Conservation (phyloP, 2,113 vertebrate species). For the Calidris pugnax region DNA sequence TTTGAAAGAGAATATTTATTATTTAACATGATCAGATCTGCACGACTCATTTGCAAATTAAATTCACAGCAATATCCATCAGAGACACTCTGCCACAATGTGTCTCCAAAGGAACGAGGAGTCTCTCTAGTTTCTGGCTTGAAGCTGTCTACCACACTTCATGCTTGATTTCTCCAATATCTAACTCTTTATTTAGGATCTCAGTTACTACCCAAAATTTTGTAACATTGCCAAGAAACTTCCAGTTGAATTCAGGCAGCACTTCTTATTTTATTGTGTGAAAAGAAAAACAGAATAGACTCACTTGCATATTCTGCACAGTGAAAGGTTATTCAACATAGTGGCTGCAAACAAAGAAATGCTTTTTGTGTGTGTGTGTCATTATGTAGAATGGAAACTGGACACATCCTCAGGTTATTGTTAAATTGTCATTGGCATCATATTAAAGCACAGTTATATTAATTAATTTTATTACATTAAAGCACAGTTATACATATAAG, state of each 20-base stretch:
- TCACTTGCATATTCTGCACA: not conserved
- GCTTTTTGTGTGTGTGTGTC: not conserved
- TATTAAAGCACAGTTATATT: not conserved
- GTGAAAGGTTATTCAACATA: not conserved
- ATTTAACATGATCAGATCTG: not conserved
- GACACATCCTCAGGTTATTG: not conserved
- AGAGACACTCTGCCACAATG: not conserved
- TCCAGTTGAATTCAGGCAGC: not conserved
- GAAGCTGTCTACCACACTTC: not conserved
- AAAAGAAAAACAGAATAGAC: not conserved
- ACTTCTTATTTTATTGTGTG: not conserved
- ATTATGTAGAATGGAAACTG: not conserved
- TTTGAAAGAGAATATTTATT: not conserved
- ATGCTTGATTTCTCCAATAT: not conserved
- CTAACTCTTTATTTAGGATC: not conserved
- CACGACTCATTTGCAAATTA: not conserved
- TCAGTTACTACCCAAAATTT: not conserved
- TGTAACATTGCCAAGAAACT: not conserved
- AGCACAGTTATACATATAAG: not conserved
- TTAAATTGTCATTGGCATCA: not conserved
- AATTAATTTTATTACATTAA: not conserved
- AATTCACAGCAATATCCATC: not conserved
- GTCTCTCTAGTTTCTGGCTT: not conserved
- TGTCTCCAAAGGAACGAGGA: not conserved
- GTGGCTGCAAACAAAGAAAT: not conserved